Percentiles rank a stretch among this genome's conserved stretches.
Conservation (phyloP, 2,113 vertebrate species). For the Porphyrio hochstetteri region DNA sequence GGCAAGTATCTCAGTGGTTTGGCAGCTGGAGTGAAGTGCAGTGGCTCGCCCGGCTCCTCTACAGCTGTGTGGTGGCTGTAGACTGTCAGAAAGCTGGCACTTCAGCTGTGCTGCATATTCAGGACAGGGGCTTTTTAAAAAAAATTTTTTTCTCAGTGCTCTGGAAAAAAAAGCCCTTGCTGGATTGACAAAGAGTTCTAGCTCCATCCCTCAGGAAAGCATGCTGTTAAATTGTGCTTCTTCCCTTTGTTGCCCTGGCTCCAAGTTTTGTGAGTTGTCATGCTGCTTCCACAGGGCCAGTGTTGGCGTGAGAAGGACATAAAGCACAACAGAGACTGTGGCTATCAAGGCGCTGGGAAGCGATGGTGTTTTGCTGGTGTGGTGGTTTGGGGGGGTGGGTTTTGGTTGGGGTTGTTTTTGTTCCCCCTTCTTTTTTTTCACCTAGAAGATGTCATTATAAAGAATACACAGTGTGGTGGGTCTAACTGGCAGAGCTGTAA, state of each 20-base stretch:
- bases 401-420: too few relatives aligned
- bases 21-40: neutral
- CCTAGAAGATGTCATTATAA: neutral
- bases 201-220: neutral
- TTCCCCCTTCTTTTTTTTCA: neutral
- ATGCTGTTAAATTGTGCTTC: neutral
- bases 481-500: neutral
- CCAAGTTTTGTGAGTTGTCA: neutral
- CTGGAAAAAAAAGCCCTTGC: neutral
- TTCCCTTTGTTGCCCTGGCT: neutral
- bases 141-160: too few relatives aligned
- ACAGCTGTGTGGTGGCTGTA: neutral
- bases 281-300: neutral
- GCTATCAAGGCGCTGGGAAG: neutral
- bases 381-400: neutral
- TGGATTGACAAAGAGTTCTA: neutral
- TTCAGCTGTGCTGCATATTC: neutral
- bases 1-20: neutral
- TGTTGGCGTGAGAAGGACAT: neutral
- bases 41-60: neutral
- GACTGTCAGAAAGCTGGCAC: neutral
- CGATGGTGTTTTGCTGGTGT: neutral
- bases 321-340: neutral
- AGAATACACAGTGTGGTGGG: neutral
- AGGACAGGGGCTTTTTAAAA: neutral